A percentile compares a stretch with the other conserved stretches of the same genome.
These are phyloP conservation scores for Diploptera punctata DNA, from an alignment of 2,888 invertebrate genomes.

Conservation along the genomic window DNA sequence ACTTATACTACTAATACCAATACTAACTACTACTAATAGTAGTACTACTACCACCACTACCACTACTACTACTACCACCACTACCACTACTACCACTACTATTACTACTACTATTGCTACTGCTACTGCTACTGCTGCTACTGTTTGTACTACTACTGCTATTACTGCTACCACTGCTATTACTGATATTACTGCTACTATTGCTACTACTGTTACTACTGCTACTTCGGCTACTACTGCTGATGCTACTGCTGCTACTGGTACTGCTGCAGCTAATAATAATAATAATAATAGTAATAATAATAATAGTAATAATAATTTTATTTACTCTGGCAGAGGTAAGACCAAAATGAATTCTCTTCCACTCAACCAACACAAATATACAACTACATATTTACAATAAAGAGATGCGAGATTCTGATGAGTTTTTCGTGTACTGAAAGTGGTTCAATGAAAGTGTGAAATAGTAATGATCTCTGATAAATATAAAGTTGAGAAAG, in stretches of 20 bases:
- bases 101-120: constrained; percentile 12
- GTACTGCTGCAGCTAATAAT: background rate
- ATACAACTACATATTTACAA: no score
- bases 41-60: background rate
- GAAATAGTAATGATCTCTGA: no score
- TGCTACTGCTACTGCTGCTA: constrained; percentile 4
- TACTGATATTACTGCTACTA: background rate
- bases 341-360: no score
- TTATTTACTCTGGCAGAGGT: no score
- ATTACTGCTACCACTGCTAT: background rate
- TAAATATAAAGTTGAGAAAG: no score
- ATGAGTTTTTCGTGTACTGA: no score
- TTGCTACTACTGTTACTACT: background rate
- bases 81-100: constrained; percentile 1
- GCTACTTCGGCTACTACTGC: background rate
- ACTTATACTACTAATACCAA: background rate
- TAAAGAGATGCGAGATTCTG: no score
- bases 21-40: background rate
- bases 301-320: background rate
- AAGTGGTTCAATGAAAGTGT: no score
- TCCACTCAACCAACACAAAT: no score
- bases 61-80: background rate
- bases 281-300: background rate
- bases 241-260: background rate
- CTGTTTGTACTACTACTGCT: background rate